Evolutionary conservation across 2,113 vertebrate species (phyloP).

Genomic region (Enhydra lutris): DNA sequence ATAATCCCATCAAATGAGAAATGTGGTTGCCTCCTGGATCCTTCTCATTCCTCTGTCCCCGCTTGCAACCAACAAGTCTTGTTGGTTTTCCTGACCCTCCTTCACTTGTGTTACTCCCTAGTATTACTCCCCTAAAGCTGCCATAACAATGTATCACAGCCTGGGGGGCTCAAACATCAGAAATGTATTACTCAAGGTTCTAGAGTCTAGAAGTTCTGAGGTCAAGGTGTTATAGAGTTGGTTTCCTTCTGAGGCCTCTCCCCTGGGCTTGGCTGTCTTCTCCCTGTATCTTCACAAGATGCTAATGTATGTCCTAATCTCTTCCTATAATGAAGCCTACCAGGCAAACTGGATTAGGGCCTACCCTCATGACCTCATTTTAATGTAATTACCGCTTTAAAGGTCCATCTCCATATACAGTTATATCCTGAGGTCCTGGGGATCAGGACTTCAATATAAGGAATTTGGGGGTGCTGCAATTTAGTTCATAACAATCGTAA

Average conservation of each 20-base stretch:
- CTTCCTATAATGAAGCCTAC: not conserved
- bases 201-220: not conserved
- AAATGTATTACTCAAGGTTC: not conserved
- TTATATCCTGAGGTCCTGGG: not conserved
- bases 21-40: not conserved
- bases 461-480: not conserved
- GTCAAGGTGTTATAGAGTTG: not conserved
- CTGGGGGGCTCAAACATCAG: not conserved
- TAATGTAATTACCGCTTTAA: not conserved
- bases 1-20: not conserved
- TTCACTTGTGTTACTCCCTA: too few relatives aligned
- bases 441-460: not conserved
- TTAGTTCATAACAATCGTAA: not conserved
- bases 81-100: not conserved
- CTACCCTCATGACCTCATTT: not conserved
- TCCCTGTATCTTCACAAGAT: not conserved
- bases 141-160: not conserved
- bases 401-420: not conserved
- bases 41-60: not conserved
- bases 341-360: not conserved
- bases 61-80: not conserved
- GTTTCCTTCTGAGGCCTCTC: not conserved
- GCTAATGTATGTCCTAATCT: not conserved
- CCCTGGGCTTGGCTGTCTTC: not conserved
- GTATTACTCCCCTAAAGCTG: not conserved